Base-by-base conservation (phyloP, 1,140 invertebrate genomes). In the Armadillidium nasatum region DNA sequence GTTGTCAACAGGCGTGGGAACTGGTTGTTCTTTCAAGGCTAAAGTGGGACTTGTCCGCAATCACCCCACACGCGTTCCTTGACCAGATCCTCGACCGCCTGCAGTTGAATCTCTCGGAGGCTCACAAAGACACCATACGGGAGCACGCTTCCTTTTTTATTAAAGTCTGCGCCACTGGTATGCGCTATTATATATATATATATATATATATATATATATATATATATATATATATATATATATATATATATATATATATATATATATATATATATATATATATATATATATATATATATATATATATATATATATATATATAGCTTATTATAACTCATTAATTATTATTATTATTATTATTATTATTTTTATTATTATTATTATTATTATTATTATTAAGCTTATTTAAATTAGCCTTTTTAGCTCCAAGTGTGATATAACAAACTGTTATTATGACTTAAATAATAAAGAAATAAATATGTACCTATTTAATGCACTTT, bases 21-120 rank as follows among this genome's bases (percentile, higher is more conserved):
- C 87, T 92, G 80, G 84, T 92, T 80, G 88, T 93, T 46, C 86
- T 93, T 66, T 89, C 88, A 15, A 90, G 90, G 82, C 84, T 94
- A 71, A 93, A 93, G 82, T 94, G 92, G 92, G 91, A 94, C 84
- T 86, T 93, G 74, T 89, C 90, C 0, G 89, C 91, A 4, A 89
- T 93, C 73, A 93, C 91, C 19, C 89, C 92, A 7, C 89, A 91
- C 81, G 92, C 93, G 84, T 93, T 93, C 84, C 84, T 94, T 69
- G 87, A 89, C 74, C 88, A 91, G 82, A 89, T 93, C 78, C 84
- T 92, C 19, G 87, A 87, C 66, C 86, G 90, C 82, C 84, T 93
- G 75, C 88, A 87, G 13, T 82, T 88, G 23, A 85, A 87, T 84
- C 85, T 78, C 75, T 85, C 22, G 13, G 33, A 69, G n/a, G n/a